These are phyloP conservation scores for Caerostris darwini DNA, from an alignment of 1,140 invertebrate genomes.

Conservation along the genomic window DNA sequence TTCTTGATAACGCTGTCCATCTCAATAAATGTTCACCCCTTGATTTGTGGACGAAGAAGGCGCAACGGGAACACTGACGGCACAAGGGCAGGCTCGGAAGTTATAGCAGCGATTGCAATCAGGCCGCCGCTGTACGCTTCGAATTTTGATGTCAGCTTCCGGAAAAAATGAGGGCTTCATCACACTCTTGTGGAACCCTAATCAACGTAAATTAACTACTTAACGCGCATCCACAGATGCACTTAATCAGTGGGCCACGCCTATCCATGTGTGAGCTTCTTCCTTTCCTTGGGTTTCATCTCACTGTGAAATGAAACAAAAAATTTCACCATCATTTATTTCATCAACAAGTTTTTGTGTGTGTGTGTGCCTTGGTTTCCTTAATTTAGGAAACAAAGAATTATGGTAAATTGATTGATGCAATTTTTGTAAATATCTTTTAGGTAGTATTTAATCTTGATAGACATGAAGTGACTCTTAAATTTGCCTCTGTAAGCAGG, in stretches of 20 bases:
- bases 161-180: slow-evolving; percentile 10
- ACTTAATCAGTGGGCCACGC: slow-evolving; percentile 35
- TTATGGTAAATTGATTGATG: background rate
- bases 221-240: slow-evolving; percentile 6
- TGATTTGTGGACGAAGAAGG: slow-evolving; percentile 19
- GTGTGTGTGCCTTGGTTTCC: background rate
- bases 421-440: no score
- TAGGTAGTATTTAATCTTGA: no score
- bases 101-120: background rate
- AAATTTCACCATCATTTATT: background rate
- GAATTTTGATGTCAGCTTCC: slow-evolving; percentile 25
- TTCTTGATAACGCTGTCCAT: background rate
- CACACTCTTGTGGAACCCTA: background rate
- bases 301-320: background rate
- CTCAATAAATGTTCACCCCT: background rate
- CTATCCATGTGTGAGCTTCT: slow-evolving; percentile 20
- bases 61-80: background rate
- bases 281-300: background rate
- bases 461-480: no score
- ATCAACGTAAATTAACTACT: slow-evolving; percentile 35
- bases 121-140: background rate
- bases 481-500: no score
- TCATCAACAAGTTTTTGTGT: background rate
- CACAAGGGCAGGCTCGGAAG: background rate
- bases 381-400: background rate